Evolutionary conservation across 92 coral and sea anemone genomes (phyloP).

Genomic region (Heteractis magnifica): DNA sequence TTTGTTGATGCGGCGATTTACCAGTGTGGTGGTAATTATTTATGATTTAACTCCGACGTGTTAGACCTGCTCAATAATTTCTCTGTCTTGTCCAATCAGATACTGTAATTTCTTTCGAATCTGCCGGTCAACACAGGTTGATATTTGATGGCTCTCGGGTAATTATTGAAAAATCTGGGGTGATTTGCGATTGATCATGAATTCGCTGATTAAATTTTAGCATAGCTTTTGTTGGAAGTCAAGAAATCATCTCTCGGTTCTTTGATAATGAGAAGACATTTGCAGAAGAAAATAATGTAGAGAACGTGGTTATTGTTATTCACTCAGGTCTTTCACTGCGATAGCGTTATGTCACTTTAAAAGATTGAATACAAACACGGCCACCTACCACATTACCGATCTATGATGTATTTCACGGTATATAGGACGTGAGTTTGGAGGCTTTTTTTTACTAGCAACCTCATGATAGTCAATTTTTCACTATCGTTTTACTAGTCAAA

Average conservation of each 20-base stretch:
- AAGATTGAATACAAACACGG: slow-evolving; percentile 4
- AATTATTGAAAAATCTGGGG: slow-evolving; percentile 16
- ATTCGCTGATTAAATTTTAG: not conserved
- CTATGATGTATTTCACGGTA: slow-evolving; percentile 3
- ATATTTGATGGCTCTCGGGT: not conserved
- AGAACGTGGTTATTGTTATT: not conserved
- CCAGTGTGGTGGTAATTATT: slow-evolving; percentile 12
- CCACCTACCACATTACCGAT: slow-evolving; percentile 5
- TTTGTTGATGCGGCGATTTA: slow-evolving; percentile 19
- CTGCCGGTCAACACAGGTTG: slow-evolving; percentile 29
- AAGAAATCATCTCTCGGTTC: no score
- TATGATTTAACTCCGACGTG: slow-evolving; percentile 12
- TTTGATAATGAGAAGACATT: not conserved
- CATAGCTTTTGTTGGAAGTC: no score
- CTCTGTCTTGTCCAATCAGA: slow-evolving; percentile 14
- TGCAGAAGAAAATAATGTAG: not conserved
- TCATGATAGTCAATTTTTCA: no score
- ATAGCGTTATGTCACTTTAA: not conserved
- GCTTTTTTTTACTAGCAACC: not conserved
- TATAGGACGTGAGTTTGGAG: not conserved
- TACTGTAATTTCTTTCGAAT: not conserved
- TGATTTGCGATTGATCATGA: not conserved
- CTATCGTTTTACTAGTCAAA: no score
- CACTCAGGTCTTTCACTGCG: not conserved
- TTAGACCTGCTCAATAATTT: slow-evolving; percentile 23